These are phyloP conservation scores for Dicrurus megarhynchus DNA, from an alignment of 2,113 vertebrate species.

Conservation along the genomic window DNA sequence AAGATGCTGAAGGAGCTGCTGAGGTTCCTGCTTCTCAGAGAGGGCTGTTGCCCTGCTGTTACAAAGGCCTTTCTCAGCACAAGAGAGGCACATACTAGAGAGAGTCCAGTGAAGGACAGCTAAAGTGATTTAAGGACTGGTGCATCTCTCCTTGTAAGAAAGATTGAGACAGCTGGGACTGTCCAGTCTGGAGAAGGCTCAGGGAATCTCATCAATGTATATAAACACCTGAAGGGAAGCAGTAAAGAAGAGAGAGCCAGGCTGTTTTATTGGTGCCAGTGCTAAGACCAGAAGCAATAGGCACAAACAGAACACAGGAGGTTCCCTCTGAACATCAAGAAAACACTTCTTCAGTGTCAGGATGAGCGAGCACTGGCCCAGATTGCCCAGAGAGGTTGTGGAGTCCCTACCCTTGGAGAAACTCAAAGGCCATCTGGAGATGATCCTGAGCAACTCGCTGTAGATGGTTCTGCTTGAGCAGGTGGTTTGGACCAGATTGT, in stretches of 20 bases:
- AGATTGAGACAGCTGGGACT: neutral
- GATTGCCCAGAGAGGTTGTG: neutral
- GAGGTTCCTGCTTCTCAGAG: neutral
- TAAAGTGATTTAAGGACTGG: neutral
- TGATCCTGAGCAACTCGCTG: accelerated
- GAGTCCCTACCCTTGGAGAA: neutral
- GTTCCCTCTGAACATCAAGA: neutral
- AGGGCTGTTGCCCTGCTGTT: neutral
- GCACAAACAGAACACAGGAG: neutral
- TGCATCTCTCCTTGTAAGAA: neutral
- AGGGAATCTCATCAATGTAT: neutral
- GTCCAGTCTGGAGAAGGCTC: neutral
- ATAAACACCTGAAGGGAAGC: neutral
- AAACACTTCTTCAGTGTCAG: neutral
- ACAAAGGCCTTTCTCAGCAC: neutral
- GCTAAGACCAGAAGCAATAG: neutral
- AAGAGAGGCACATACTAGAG: neutral
- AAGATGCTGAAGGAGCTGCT: neutral
- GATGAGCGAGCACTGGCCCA: accelerated
- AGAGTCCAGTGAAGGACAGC: neutral
- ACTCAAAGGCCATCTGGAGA: accelerated
- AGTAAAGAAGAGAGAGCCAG: neutral
- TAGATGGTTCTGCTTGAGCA: neutral
- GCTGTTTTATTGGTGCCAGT: neutral
- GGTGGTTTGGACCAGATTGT: neutral